Evolutionary conservation across 2,113 vertebrate genomes (phyloP).

Genomic region (Oxyura jamaicensis): DNA sequence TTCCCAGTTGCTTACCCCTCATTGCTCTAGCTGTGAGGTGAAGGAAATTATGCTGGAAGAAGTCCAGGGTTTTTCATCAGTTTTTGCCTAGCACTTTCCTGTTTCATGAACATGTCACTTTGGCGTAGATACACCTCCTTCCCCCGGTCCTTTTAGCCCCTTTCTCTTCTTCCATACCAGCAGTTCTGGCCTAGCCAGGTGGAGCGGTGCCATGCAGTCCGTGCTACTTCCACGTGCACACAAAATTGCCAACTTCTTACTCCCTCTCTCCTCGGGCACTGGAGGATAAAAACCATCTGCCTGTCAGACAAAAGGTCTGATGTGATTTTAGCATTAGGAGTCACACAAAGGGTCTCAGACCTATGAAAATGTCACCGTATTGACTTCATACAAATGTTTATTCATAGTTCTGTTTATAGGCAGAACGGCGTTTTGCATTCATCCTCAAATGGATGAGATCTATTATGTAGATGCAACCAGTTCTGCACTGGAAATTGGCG

Average conservation of each 20-base stretch:
- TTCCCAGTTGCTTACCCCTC: neutral
- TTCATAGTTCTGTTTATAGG: neutral
- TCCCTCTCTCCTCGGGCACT: neutral
- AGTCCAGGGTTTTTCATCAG: neutral
- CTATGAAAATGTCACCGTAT: constrained; percentile 59
- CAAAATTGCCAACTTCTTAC: neutral
- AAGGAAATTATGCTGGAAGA: neutral
- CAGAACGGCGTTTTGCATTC: neutral
- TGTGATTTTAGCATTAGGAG: constrained; percentile 15
- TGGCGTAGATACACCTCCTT: neutral
- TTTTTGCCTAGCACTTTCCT: neutral
- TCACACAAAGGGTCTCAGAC: constrained; percentile 47
- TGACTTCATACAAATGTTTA: constrained; percentile 47
- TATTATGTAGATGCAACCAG: neutral
- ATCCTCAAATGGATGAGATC: neutral
- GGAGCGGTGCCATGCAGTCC: neutral
- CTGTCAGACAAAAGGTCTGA: constrained; percentile 62
- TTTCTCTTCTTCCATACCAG: neutral
- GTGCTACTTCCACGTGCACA: neutral
- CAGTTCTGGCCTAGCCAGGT: neutral
- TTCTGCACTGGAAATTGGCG: neutral
- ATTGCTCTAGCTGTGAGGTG: neutral
- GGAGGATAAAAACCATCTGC: constrained; percentile 9
- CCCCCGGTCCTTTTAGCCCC: neutral
- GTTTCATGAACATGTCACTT: neutral